Base-by-base conservation (phyloP, 2,113 vertebrate species). In the Grammatotria lemairii region DNA sequence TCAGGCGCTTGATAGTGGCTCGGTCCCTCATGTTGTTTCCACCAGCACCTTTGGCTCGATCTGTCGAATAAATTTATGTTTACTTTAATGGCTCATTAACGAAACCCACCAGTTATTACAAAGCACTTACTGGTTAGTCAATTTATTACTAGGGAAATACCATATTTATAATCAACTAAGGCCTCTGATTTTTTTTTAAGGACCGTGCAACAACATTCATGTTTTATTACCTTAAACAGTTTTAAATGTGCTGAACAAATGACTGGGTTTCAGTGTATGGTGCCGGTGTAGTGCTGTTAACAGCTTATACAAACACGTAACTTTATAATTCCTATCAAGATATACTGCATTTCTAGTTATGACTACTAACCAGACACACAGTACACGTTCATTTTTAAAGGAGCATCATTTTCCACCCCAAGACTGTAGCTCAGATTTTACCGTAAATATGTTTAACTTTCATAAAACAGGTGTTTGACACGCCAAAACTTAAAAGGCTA, bases 1-100 rank as follows among this genome's bases (percentile, higher is more conserved):
- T 99, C 84, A 99, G 96, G 80, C 99, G 98, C 23, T 97, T 97
- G 93, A 99, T 98, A 5, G 99, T 99, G 19, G 97, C 92, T 75
- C 98, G 97, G 96, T 99, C 99, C 95, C 99, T 96, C 98, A 99
- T 98, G 94, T 97, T 97, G 94, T 93, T 97, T 21, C 97, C 98
- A 84, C 97, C 98, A 85, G 97, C 96, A 38, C 97, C 97, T 80
- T 96, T 97, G 2, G 96, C 82, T 17, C 99, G 98, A 97, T 99
- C 98, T 99, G 87, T 42, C 16, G 84, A 91, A 88, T 8, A 58
- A 7, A 87, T 17, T 9, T 2, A 65, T 28, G 58, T 21, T 23
- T 63, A 9, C 1, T 57, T 53, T 16, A 17, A 47, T 5, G 13
- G 33, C 13, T 19, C 4, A 38, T 47, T 14, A 33, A 58, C 57